Conservation (phyloP, 2,113 vertebrate species). For the Glareola pratincola region DNA sequence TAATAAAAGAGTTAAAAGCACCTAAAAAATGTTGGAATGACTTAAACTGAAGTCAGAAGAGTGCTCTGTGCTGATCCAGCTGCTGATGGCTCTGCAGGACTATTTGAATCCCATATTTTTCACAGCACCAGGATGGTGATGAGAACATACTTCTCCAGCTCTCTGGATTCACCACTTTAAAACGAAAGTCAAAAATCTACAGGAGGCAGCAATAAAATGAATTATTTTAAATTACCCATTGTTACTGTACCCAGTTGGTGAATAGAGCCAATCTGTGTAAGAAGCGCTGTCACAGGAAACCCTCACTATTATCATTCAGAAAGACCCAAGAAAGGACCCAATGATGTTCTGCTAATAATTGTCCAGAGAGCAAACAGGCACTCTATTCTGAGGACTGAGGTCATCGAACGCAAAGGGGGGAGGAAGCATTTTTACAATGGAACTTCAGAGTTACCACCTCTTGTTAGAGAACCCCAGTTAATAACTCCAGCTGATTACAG, state of each 20-base stretch:
- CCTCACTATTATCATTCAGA: constrained; percentile 26
- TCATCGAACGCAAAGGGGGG: neutral
- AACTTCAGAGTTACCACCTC: neutral
- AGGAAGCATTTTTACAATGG: neutral
- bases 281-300: constrained; percentile 54
- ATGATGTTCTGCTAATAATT: neutral
- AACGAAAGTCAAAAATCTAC: constrained; percentile 56
- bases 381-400: neutral
- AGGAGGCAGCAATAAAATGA: constrained; percentile 58
- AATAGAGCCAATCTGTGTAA: constrained; percentile 59
- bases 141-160: constrained; percentile 35
- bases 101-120: constrained; percentile 36
- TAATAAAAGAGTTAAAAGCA: constrained; percentile 37
- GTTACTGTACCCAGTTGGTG: constrained; percentile 39
- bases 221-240: constrained; percentile 67
- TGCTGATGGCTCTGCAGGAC: constrained; percentile 48
- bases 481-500: neutral
- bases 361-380: neutral
- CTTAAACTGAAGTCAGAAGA: constrained; percentile 3
- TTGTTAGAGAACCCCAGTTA: neutral
- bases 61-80: constrained; percentile 30
- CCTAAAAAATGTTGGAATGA: neutral
- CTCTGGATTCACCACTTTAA: constrained; percentile 35
- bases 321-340: neutral
- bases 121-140: constrained; percentile 40